A percentile compares a stretch with the other conserved stretches of the same genome.
phyloP scores from a whole-genome alignment of 92 coral and sea anemone species.

The Desmophyllum pertusum region DNA sequence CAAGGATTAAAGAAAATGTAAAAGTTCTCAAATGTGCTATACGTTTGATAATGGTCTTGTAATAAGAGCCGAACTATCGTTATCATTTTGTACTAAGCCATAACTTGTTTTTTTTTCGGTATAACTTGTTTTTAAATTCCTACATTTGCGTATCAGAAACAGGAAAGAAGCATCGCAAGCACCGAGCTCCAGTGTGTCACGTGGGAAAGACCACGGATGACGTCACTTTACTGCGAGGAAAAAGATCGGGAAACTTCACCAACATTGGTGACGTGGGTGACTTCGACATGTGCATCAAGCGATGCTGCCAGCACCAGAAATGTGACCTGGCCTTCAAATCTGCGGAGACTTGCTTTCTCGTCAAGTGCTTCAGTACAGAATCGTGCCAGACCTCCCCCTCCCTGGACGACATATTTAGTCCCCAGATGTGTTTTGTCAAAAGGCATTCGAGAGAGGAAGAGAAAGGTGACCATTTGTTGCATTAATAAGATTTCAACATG shows the following conservation, averaged over 20 bases:
- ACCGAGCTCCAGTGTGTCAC: slow-evolving; percentile 74
- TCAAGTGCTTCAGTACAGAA: slow-evolving; percentile 70
- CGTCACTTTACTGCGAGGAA: slow-evolving; percentile 71
- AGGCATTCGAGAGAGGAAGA: slow-evolving; percentile 52
- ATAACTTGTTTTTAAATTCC: too few species aligned
- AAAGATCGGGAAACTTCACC: slow-evolving; percentile 88
- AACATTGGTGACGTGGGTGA: slow-evolving; percentile 92
- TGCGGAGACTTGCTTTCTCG: slow-evolving; percentile 87
- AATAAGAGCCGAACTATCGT: too few species aligned
- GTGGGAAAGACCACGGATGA: slow-evolving; percentile 77
- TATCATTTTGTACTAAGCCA: too few species aligned
- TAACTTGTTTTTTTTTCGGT: too few species aligned
- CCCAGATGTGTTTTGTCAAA: slow-evolving; percentile 80
- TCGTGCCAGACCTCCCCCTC: slow-evolving; percentile 84
- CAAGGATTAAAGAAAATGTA: too few species aligned
- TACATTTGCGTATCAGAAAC: slow-evolving; percentile 35
- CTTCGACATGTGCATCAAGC: slow-evolving; percentile 78
- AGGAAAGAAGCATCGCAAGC: slow-evolving; percentile 85
- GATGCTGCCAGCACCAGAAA: slow-evolving; percentile 77
- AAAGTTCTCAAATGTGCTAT: too few species aligned
- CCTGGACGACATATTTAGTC: slow-evolving; percentile 71
- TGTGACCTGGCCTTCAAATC: slow-evolving; percentile 89
- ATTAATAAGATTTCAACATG: neutral
- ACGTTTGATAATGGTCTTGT: too few species aligned
- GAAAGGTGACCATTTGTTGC: slow-evolving; percentile 6